Percentiles rank a stretch among this genome's conserved stretches.
Evolutionary conservation across 2,113 vertebrate species (phyloP).

Genomic region (Pontoporia blainvillei): DNA sequence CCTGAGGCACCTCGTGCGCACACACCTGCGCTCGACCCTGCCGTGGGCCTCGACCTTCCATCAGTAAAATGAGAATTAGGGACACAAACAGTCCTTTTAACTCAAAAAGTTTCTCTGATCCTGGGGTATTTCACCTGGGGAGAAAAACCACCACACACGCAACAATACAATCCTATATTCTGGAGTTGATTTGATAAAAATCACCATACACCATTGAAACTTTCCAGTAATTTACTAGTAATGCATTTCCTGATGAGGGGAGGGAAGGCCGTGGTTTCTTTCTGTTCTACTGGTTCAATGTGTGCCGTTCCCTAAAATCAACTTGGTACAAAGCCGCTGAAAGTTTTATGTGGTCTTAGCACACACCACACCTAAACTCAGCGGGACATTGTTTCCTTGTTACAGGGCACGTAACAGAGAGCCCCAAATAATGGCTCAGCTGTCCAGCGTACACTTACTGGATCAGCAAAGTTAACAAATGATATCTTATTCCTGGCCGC

Average conservation of each 20-base stretch:
- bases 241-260: slow-evolving; percentile 14
- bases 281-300: slow-evolving; percentile 46
- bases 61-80: not conserved
- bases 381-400: slow-evolving; percentile 78
- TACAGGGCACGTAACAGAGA: slow-evolving; percentile 68
- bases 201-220: slow-evolving; percentile 8
- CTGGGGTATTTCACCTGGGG: not conserved
- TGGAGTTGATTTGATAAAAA: slow-evolving; percentile 59
- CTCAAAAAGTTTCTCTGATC: not conserved
- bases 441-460: slow-evolving; percentile 76
- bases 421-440: slow-evolving; percentile 75
- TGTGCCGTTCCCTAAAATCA: slow-evolving; percentile 74
- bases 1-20: not conserved
- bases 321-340: slow-evolving; percentile 68
- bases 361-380: slow-evolving; percentile 77
- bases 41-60: not conserved
- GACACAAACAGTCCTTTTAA: not conserved
- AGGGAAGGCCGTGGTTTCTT: not conserved
- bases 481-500: slow-evolving; percentile 80
- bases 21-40: fast-evolving
- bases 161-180: not conserved
- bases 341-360: slow-evolving; percentile 78
- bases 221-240: slow-evolving; percentile 46
- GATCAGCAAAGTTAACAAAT: slow-evolving; percentile 82
- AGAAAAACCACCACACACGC: not conserved